phyloP scores from a whole-genome alignment of 2,797 vertebrate species.

The Gorsachius magnificus region DNA sequence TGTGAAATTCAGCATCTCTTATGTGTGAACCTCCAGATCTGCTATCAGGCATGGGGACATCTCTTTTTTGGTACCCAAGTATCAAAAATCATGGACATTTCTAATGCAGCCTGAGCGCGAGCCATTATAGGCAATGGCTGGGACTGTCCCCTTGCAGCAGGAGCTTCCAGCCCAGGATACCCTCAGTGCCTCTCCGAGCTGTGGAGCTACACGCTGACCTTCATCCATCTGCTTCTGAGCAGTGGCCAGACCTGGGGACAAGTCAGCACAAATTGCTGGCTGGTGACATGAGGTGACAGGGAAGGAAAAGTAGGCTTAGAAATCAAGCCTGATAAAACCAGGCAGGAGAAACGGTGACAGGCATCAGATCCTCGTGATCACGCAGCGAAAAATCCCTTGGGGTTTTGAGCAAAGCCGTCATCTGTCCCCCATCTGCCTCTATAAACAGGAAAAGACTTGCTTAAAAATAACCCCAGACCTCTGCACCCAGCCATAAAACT shows the following conservation, averaged over 20 bases:
- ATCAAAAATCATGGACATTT: background rate
- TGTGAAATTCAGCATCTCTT: background rate
- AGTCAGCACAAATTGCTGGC: background rate
- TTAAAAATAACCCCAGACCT: background rate
- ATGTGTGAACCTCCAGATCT: background rate
- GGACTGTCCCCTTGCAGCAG: background rate
- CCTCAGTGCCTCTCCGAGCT: background rate
- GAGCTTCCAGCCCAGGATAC: background rate
- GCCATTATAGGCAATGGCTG: background rate
- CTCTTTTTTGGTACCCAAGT: background rate
- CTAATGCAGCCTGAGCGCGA: background rate
- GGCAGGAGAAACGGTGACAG: background rate
- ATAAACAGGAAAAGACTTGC: background rate
- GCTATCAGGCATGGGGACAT: rapidly evolving
- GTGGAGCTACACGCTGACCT: background rate
- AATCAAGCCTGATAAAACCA: background rate
- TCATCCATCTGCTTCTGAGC: background rate
- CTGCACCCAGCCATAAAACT: background rate
- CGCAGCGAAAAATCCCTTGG: background rate
- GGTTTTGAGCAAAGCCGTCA: background rate
- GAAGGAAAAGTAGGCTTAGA: background rate
- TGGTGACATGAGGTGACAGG: background rate
- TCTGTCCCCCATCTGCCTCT: background rate
- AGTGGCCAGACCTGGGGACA: background rate
- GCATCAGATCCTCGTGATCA: background rate